These are phyloP conservation scores for Drosophila quinaria DNA, from an alignment of 2,888 invertebrate species.

Conservation along the genomic window DNA sequence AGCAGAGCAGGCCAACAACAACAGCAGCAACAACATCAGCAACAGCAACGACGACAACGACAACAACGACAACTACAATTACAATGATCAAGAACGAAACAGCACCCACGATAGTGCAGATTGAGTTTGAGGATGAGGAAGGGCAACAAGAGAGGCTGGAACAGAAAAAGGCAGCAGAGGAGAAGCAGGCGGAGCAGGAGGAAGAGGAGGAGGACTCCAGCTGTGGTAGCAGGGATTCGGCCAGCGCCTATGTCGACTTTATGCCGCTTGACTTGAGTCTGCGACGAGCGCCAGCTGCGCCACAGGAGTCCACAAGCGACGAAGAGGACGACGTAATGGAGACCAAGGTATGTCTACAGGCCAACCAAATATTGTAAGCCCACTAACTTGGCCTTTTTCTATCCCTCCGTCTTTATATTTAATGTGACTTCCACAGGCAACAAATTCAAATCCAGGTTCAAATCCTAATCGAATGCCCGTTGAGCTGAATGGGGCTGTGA, in stretches of 20 bases:
- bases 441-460: slow-evolving; percentile 10
- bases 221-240: slow-evolving; percentile 56
- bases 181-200: slow-evolving; percentile 10
- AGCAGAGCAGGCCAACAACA: slow-evolving; percentile 67
- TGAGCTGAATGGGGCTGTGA: background rate
- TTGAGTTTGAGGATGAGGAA: slow-evolving; percentile 37
- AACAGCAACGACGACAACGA: slow-evolving; percentile 30
- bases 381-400: slow-evolving; percentile 48
- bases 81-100: slow-evolving; percentile 52
- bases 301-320: slow-evolving; percentile 49
- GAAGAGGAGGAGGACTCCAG: slow-evolving; percentile 52
- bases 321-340: slow-evolving; percentile 8
- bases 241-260: slow-evolving; percentile 58
- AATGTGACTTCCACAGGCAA: slow-evolving; percentile 41
- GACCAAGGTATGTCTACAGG: slow-evolving; percentile 13
- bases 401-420: background rate
- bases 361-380: slow-evolving; percentile 25
- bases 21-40: slow-evolving; percentile 25
- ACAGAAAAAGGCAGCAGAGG: slow-evolving; percentile 29
- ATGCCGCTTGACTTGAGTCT: slow-evolving; percentile 66
- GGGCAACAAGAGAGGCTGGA: background rate
- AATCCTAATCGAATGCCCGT: slow-evolving; percentile 18
- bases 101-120: slow-evolving; percentile 19
- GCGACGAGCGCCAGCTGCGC: slow-evolving; percentile 54
- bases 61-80: slow-evolving; percentile 49